Conservation (phyloP, 30 jellyfish, hydroid and myxozoan genomes). For the Phacellophora camtschatica region DNA sequence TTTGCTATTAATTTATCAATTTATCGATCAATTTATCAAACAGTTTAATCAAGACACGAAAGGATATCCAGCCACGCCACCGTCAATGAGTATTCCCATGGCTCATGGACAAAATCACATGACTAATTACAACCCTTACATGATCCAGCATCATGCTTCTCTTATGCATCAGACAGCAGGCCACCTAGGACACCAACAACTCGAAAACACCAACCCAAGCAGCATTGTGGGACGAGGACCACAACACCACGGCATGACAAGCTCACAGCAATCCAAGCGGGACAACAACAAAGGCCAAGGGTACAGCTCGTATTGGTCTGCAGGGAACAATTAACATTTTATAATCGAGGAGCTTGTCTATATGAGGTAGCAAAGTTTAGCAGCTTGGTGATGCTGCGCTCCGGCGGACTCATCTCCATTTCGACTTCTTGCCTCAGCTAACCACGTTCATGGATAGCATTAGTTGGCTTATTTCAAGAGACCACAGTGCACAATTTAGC, state of each 20-base stretch:
- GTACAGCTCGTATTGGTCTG: conserved; percentile 42
- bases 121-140: conserved; percentile 60
- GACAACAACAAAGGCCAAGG: conserved; percentile 31
- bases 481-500: not conserved
- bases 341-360: conserved; percentile 22
- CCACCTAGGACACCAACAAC: conserved; percentile 64
- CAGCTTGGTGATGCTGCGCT: not conserved
- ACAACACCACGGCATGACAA: conserved; percentile 56
- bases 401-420: not conserved
- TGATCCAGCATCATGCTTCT: conserved; percentile 72
- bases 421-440: not conserved
- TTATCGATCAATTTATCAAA: no score
- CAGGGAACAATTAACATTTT: conserved; percentile 36
- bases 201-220: conserved; percentile 49
- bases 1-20: no score
- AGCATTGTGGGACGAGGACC: conserved; percentile 17
- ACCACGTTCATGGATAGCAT: conserved; percentile 5
- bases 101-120: conserved; percentile 77
- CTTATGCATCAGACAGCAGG: conserved; percentile 51
- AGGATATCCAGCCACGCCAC: conserved; percentile 69
- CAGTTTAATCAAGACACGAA: conserved; percentile 71
- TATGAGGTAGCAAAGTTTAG: conserved; percentile 4
- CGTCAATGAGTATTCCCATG: conserved; percentile 68
- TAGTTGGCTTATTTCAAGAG: conserved; percentile 3
- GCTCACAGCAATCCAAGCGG: conserved; percentile 58